Base-by-base conservation (phyloP, 2,113 vertebrate species). In the Oreochromis spilurus region DNA sequence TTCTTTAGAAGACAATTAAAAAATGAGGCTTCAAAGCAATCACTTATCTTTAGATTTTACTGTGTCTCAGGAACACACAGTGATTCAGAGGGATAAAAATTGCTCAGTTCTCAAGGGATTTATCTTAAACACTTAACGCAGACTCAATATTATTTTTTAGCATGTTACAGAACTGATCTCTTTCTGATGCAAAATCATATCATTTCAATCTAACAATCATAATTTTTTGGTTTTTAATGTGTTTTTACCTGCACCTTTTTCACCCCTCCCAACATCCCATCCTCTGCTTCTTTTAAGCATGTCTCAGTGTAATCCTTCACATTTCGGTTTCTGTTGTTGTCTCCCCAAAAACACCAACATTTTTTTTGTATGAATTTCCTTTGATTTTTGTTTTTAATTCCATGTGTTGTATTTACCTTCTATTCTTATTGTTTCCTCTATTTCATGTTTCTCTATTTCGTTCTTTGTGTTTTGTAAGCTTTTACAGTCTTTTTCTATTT, bases 321-420 rank as follows among this genome's bases (percentile, higher is more conserved):
- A 62, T 62, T 62, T 36, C 0, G 0, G 0, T 62, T 36, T 62
- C 58, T 36, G 0, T 62, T 62, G 58, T 36, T 19, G 58, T 62
- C 58, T 62, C 58, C 31, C 58, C 31, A 19, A 62, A 62, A 62
- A 62, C 58, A 62, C 9, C 58, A 36, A 62, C 31, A 36, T 0
- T 16, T 3, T 19, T 62, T 62, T 36, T 62, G 29, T 62, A 62
- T 62, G 1, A 62, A 62, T 11, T 62, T 36, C 58, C 58, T 36
- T 62, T 19, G 58, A 34, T 62, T 62, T 62, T 62, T 62, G 29
- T 34, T 60, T 0, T 60, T 60, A 60, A 60, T 60, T 60, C 29
- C 29, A 19, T 19, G 57, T 2, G 29, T 60, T 60, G 58, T 19
- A 62, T 19, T 62, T 19, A 11, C 29, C 16, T 34, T 36, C 16